Conservation (phyloP, 2,888 invertebrate species). For the Crocallis elinguaria region DNA sequence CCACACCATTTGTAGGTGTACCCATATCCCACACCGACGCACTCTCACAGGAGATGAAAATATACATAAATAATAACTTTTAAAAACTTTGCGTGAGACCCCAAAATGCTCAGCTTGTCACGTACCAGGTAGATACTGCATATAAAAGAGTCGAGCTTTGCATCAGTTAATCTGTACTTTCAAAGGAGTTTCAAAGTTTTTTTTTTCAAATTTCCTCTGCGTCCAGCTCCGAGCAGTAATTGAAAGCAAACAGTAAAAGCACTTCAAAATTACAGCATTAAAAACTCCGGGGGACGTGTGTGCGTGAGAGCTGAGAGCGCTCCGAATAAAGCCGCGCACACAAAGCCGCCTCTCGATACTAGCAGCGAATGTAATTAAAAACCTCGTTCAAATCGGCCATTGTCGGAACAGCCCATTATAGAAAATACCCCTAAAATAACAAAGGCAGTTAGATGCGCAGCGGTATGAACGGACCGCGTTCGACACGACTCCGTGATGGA, state of each 20-base stretch:
- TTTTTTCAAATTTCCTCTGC: background rate
- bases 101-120: no score
- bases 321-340: slow-evolving; percentile 9
- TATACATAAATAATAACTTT: no score
- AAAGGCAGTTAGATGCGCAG: slow-evolving; percentile 39
- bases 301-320: slow-evolving; percentile 27
- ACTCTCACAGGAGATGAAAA: no score
- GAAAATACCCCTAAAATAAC: slow-evolving; percentile 46
- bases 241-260: slow-evolving; percentile 29
- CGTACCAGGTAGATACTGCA: no score
- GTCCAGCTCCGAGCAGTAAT: slow-evolving; percentile 8
- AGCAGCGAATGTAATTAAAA: slow-evolving; percentile 52
- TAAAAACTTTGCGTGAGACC: no score
- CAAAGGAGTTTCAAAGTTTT: background rate
- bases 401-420: slow-evolving; percentile 52
- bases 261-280: slow-evolving; percentile 29
- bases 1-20: no score
- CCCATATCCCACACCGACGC: no score
- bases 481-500: slow-evolving; percentile 39
- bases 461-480: slow-evolving; percentile 48
- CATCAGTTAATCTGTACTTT: background rate
- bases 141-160: background rate
- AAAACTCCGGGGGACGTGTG: slow-evolving; percentile 24
- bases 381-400: slow-evolving; percentile 36
- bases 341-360: slow-evolving; percentile 29